A percentile compares a stretch with the other conserved stretches of the same genome.
Conservation (phyloP, 92 coral and sea anemone genomes). For the Umimayanthus kanabou region DNA sequence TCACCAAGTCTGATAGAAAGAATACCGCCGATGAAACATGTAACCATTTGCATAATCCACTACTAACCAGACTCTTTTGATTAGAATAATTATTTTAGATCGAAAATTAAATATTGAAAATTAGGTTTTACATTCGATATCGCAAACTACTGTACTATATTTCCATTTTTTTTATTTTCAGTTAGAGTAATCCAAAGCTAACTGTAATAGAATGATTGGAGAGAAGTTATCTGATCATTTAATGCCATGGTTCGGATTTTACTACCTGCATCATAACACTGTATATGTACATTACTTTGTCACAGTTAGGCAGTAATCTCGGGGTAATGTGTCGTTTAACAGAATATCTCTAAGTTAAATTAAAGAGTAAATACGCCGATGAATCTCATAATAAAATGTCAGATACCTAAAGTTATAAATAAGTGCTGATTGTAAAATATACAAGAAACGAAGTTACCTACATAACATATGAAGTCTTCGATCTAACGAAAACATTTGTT, state of each 20-base stretch:
- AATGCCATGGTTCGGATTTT: background rate
- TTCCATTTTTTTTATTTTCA: background rate
- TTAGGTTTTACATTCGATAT: background rate
- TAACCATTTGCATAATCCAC: background rate
- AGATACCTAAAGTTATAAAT: too few species aligned
- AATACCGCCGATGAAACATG: background rate
- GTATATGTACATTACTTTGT: background rate
- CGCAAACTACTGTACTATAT: background rate
- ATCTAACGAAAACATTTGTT: too few species aligned
- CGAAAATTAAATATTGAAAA: background rate
- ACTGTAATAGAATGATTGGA: too few species aligned
- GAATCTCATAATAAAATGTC: background rate
- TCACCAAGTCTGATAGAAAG: background rate
- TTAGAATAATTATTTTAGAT: background rate
- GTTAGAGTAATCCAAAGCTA: background rate
- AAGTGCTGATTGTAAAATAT: background rate
- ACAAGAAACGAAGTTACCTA: background rate
- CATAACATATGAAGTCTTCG: background rate
- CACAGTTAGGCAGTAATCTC: background rate
- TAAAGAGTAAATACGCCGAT: background rate
- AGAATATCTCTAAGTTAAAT: too few species aligned
- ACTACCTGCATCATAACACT: background rate
- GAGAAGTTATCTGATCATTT: too few species aligned
- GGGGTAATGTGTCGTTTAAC: background rate
- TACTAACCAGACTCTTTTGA: background rate